Evolutionary conservation across 2,797 vertebrate species (phyloP), one percentile per base, ranked within the genome.

Genomic region (Enteromius thamalakanensis): DNA sequence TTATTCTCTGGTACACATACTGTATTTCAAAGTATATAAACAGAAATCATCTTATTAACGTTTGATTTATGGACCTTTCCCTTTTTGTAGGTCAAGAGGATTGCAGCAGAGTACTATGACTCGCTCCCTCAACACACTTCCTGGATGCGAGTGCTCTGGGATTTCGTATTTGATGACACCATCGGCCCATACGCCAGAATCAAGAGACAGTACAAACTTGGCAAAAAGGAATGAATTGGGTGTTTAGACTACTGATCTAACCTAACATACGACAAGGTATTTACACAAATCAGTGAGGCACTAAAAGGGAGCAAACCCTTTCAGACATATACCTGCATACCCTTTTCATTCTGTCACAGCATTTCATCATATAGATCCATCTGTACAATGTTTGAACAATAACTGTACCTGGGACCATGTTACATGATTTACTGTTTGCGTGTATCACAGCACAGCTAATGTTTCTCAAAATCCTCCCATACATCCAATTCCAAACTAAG

Each of bases 71-170:
- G 23, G 69, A 79, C 67, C 21, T 83, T 65, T 79, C 14, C 82
- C 83, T 1, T 87, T 81, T n/a, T 23, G 29, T 93, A 99, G 98
- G 98, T 99, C 81, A 97, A 96, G 92, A 94, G 96, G 93, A 99
- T 99, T 0, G 98, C 98, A 29, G 94, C 98, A 0, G 98, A 99
- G 89, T 99, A 96, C 91, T 99, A 99, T 0, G 95, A 99, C 91
- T 92, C 90, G 55, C 93, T 99, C 83, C 98, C 98, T 3, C 95
- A 99, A 70, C 96, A 99, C 92, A 94, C 95, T 64, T 99, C 98
- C 68, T 99, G 98, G 98, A 90, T 91, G 85, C 94, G 92, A 78
- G 98, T 99, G 71, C 94, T 99, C 64, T 98, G 97, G 97, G 96
- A 98, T 89, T 99, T 99, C 84, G 95, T 99, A 88, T 97, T 98